Evolutionary conservation across 1,140 invertebrate species (phyloP), one percentile per base, ranked within the genome.

Genomic region (Rhynchophorus ferrugineus): DNA sequence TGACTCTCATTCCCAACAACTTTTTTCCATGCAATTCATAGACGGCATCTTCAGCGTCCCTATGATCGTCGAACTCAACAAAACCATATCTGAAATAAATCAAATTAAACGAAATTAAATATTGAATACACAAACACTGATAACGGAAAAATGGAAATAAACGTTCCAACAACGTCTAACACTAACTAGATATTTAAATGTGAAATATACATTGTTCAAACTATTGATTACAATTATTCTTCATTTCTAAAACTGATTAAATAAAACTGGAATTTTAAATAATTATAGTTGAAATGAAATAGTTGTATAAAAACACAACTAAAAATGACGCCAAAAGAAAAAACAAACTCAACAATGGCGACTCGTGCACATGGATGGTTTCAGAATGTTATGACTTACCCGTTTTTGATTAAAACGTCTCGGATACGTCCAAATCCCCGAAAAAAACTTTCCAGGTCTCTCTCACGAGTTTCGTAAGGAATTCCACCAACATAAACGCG

Each of bases 1-100:
- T 82, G 69, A 89, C 84, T 80, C 86, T 87, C 78, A 95, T 91
- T 19, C 94, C 93, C 43, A 91, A 75, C 43, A 98, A 74, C 68
- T 95, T 91, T 73, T 93, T 92, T 11, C 93, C 94, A 76, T 97
- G 95, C 39, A 97, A 70, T 69, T 96, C 93, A 74, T 95, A 95
- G 0, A 95, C 91, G 9, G 93, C 94, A 78, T 97, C 94, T 72
- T 97, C 93, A 38, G 94, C 94, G 79, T 98, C 94, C 71, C 92
- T 81, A 66, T 91, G 86, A 69, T 95, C 91, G 70, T 96, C 93
- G 74, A 97, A 98, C 79, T 97, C 94, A 73, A 98, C 91, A 84
- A 98, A 98, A 59, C 93, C 93, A 76, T 95, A 98, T 63, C 94
- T 36, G 44, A 3, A 11, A 9, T 5, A 14, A 14, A 19, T 2